Percentiles rank a stretch among this genome's conserved stretches.
Conservation (phyloP, 2,888 invertebrate genomes). For the Tenthredo amoena region DNA sequence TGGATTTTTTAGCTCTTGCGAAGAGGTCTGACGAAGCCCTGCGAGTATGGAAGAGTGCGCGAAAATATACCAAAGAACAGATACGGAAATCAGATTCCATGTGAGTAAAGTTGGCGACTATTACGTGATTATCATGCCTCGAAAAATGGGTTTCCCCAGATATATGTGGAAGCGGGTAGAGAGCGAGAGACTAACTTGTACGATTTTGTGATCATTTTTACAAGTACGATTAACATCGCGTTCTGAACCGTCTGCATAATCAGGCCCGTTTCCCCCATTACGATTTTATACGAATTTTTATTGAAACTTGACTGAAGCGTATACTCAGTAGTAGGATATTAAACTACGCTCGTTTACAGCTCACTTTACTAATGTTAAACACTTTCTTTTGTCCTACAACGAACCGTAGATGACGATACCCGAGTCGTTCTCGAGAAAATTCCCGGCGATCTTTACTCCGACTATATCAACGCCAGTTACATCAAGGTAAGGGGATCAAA, state of each 20-base stretch:
- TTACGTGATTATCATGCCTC: neutral
- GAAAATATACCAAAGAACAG: constrained; percentile 75
- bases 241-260: too few species aligned
- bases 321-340: too few species aligned
- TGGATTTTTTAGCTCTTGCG: constrained; percentile 63
- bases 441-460: constrained; percentile 78
- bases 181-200: too few species aligned
- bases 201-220: too few species aligned
- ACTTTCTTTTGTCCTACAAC: neutral
- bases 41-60: constrained; percentile 69
- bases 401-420: constrained; percentile 6
- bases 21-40: constrained; percentile 63
- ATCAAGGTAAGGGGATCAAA: constrained; percentile 74
- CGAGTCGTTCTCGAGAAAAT: constrained; percentile 25
- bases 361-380: neutral
- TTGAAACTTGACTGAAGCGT: too few species aligned
- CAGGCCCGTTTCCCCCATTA: too few species aligned
- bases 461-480: constrained; percentile 64
- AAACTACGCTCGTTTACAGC: too few species aligned
- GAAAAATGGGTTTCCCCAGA: neutral
- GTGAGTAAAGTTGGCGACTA: constrained; percentile 66
- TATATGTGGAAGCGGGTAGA: neutral
- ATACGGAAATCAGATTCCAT: constrained; percentile 75
- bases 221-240: too few species aligned
- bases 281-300: too few species aligned